Percentiles rank a stretch among this genome's conserved stretches.
Evolutionary conservation across 1,140 invertebrate species (phyloP).

Genomic region (Luehdorfia chinensis): DNA sequence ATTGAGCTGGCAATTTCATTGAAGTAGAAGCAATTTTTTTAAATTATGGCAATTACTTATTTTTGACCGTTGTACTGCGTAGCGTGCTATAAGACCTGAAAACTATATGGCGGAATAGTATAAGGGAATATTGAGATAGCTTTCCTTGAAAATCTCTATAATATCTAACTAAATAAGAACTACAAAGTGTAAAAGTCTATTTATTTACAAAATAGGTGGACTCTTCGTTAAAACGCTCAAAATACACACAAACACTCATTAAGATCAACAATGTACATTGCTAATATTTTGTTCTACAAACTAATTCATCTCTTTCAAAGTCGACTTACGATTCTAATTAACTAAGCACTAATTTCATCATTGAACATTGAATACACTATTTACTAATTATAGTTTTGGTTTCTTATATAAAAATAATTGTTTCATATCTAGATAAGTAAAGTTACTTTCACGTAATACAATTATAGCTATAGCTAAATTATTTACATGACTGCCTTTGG

Average conservation of each 20-base stretch:
- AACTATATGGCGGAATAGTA: constrained; percentile 60
- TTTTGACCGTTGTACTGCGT: too few relatives aligned
- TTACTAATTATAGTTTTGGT: constrained; percentile 46
- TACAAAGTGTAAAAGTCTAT: constrained; percentile 70
- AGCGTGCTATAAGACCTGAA: too few relatives aligned
- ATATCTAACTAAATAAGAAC: constrained; percentile 36
- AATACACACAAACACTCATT: constrained; percentile 63
- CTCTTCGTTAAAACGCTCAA: constrained; percentile 69
- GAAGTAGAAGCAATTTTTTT: too few relatives aligned
- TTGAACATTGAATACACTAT: constrained; percentile 26
- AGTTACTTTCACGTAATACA: constrained; percentile 13
- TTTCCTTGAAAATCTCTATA: constrained; percentile 45
- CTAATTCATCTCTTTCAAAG: constrained; percentile 28
- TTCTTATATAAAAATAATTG: constrained; percentile 58
- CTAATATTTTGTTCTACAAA: constrained; percentile 25
- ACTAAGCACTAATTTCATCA: constrained; percentile 18
- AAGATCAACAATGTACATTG: constrained; percentile 34
- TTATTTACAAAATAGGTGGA: constrained; percentile 77
- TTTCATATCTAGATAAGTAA: constrained; percentile 19
- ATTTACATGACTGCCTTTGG: constrained; percentile 51
- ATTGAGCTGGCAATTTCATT: too few relatives aligned
- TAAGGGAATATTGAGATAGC: constrained; percentile 57
- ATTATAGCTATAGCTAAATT: constrained; percentile 21
- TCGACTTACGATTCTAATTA: constrained; percentile 18
- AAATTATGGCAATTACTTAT: too few relatives aligned